Evolutionary conservation across 2,113 vertebrate genomes (phyloP), one percentile per base, ranked within the genome.

Genomic region (Origma solitaria): DNA sequence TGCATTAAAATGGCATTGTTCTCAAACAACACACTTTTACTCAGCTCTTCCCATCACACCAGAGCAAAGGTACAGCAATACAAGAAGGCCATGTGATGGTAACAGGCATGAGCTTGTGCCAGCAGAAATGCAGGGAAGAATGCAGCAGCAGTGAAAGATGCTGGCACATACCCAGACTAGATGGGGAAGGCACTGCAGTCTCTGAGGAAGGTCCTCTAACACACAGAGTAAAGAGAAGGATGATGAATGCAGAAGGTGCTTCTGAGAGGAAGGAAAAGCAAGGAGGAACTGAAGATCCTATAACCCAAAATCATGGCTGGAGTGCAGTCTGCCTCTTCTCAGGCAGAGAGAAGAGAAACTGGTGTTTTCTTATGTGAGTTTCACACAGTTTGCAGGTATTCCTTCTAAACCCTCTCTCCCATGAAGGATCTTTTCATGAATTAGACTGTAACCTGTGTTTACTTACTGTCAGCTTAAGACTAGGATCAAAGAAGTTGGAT

Each of bases 381-480:
- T 62, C n/a, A 53, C 22, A 58, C 2, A 31, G 6, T 37, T 44
- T 69, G 38, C 31, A 86, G 10, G 10, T 71, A 38, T 28, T 88
- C 11, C 53, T 82, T 61, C 37, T 87, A 56, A 51, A 45, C 16
- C 7, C 16, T 72, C 40, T 71, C 81, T 49, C 28, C 47, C 45
- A 13, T 45, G 2, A 82, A 77, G 27, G 20, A n/a, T 30, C 30
- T 42, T 88, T 38, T 68, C 2, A 54, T n/a, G 14, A 66, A 82
- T 50, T 25, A 54, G 18, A 56, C 18, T 69, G 27, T 40, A 65
- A 33, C 11, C 24, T 86, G 45, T 47, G 47, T 69, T 68, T 62
- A 95, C 98, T 98, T 96, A 98, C 98, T 73, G 69, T 94, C 56
- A 98, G 8, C 35, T 61, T 95, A 57, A 97, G 79, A 31, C 33